These are phyloP conservation scores for Smutsia temminckii DNA, from an alignment of 2,797 vertebrate genomes.

Conservation along the genomic window DNA sequence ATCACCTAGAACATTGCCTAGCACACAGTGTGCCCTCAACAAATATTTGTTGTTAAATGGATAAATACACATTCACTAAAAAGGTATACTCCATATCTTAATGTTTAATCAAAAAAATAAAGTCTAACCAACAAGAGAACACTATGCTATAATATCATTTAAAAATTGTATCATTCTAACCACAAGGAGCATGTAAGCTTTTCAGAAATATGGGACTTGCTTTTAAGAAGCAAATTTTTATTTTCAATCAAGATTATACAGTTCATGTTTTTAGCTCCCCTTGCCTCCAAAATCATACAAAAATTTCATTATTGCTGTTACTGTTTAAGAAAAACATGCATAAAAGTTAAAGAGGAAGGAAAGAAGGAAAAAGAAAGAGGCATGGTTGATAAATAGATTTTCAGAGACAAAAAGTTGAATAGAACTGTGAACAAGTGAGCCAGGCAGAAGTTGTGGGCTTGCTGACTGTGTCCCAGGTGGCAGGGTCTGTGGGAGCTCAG, in stretches of 20 bases:
- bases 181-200: not conserved
- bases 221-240: constrained; percentile 18
- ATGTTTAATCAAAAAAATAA: constrained; percentile 26
- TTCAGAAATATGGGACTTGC: constrained; percentile 10
- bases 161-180: not conserved
- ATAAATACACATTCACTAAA: not conserved
- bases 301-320: not conserved
- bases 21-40: not conserved
- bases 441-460: not conserved
- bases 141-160: not conserved
- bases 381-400: not conserved
- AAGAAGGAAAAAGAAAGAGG: not conserved
- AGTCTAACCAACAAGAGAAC: not conserved
- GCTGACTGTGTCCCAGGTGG: not conserved
- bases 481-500: not conserved
- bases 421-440: not conserved
- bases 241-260: constrained; percentile 2
- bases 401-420: not conserved
- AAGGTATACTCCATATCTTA: not conserved
- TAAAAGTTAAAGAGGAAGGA: not conserved
- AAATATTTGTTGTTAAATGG: constrained; percentile 9
- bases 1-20: not conserved
- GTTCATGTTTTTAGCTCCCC: not conserved
- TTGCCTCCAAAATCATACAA: not conserved
- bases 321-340: not conserved